Base-by-base conservation (phyloP, 2,113 vertebrate species). In the Sterrhoptilus dennistouni region DNA sequence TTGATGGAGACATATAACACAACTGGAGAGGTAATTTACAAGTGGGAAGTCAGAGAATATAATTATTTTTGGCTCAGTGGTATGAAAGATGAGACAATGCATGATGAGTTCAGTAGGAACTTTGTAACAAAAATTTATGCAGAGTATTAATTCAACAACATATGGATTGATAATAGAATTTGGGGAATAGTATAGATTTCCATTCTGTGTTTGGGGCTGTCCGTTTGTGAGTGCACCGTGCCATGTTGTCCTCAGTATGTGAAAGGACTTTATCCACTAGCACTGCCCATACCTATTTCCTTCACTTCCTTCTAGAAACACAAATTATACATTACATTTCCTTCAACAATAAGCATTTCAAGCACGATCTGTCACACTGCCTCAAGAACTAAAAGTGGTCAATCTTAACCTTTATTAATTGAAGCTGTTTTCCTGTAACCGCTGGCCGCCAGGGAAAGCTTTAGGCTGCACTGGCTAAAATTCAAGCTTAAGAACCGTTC, bases 61-160 rank as follows among this genome's bases (percentile, higher is more conserved):
- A 24, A 13, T 45, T 72, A 6, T n/a, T 40, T n/a, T 2, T 3
- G 6, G 38, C 29, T 19, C 53, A 21, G 25, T 16, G 11, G 29
- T 21, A 21, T 4, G 3, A 21, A 47, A 66, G 47, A 38, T 23
- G 35, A 85, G 36, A 47, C 8, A 28, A n/a, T 27, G 18, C 14
- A 23, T 10, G 14, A 29, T 14, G 42, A 83, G 40, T 21, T 14
- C 16, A 86, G 31, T 22, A 69, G 36, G 49, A 76, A 40, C 21
- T 35, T 54, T 13, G 0, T 27, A 83, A 64, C 27, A 50, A 54
- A 75, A 65, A 63, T 10, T 12, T 38, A 60, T 27, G 23, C 49
- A 35, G 19, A 65, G 8, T 0, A 0, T 19, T 90, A 9, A 12
- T 71, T 50, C 28, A 66, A 24, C 35, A 42, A 56, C 5, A 12